Base-by-base conservation (phyloP, 2,113 vertebrate species). In the Caloenas nicobarica region DNA sequence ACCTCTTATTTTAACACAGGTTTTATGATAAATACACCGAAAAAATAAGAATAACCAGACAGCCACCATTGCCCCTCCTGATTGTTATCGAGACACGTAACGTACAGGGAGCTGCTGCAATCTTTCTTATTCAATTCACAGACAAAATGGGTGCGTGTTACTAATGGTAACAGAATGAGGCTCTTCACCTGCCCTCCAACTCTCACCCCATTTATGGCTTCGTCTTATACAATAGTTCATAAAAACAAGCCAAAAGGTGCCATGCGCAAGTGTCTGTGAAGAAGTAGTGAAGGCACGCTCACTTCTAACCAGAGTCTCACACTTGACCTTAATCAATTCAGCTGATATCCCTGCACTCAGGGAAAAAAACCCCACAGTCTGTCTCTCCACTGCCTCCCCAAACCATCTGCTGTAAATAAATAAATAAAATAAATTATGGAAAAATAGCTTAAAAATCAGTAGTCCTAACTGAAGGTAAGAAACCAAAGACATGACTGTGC, bases 111-210 rank as follows among this genome's bases (percentile, higher is more conserved):
- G 72, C 36, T 78, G n/a, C 69, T 60, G 56, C 65, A 64, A 88
- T 44, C 64, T 69, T 95, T 87, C 84, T 54, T 80, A 94, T 82
- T 88, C 56, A 44, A 64, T 91, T 90, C 91, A 48, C 80, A 92
- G 88, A 40, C 33, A 81, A 90, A 92, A 95, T 9, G 51, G 85
- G 92, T 91, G 64, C 2, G 0, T 94, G 95, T 94, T 93, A 95
- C 94, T 93, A 94, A 96, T 84, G 89, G 94, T 94, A 96, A 96
- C 94, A 93, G 91, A 93, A 92, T 7, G 42, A 96, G 82, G 74
- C 56, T 90, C 56, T 93, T 93, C 90, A 93, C 73, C 86, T 96
- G 86, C 89, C 95, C 84, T 95, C 86, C 81, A 96, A 91, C 78
- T 95, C 71, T 94, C 88, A 91, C 82, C 93, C 72, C 61, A 44